Evolutionary conservation across 1,140 invertebrate species (phyloP).

Genomic region (Drosophila carrolli): DNA sequence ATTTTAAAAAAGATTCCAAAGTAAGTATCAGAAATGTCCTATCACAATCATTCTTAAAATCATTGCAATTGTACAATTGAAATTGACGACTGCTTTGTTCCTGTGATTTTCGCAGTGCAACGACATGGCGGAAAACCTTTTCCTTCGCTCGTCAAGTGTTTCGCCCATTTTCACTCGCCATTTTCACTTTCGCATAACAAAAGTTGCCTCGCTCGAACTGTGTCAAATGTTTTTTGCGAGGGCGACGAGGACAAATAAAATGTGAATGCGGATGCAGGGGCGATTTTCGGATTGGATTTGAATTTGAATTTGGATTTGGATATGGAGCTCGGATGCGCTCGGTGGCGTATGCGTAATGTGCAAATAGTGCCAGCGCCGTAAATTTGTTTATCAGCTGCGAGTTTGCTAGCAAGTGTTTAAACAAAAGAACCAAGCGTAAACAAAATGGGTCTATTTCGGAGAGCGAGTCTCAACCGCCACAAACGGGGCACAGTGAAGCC

Average conservation of each 20-base stretch:
- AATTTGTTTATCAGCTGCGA: constrained; percentile 47
- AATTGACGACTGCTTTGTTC: background rate
- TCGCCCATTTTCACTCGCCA: constrained; percentile 5
- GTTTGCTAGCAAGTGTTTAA: constrained; percentile 38
- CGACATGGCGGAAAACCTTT: constrained; percentile 4
- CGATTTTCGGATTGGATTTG: constrained; percentile 13
- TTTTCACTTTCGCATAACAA: background rate
- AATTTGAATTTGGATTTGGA: background rate
- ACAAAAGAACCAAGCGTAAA: constrained; percentile 43
- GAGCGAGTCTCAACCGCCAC: background rate
- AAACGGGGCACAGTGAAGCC: background rate
- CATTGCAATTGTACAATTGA: no score
- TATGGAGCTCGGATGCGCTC: background rate
- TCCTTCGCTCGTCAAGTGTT: constrained; percentile 4
- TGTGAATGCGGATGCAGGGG: constrained; percentile 11
- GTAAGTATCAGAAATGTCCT: no score
- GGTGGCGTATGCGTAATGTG: constrained; percentile 52
- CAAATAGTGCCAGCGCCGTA: constrained; percentile 34
- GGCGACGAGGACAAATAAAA: constrained; percentile 6
- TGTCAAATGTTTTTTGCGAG: constrained; percentile 7
- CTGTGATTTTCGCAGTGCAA: background rate
- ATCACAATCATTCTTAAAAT: no score
- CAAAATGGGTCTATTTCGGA: constrained; percentile 22
- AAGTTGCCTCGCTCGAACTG: constrained; percentile 6
- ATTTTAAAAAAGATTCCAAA: no score